These are phyloP conservation scores for Cyprinodon diabolis DNA, from an alignment of 2,797 vertebrate species.

Conservation along the genomic window DNA sequence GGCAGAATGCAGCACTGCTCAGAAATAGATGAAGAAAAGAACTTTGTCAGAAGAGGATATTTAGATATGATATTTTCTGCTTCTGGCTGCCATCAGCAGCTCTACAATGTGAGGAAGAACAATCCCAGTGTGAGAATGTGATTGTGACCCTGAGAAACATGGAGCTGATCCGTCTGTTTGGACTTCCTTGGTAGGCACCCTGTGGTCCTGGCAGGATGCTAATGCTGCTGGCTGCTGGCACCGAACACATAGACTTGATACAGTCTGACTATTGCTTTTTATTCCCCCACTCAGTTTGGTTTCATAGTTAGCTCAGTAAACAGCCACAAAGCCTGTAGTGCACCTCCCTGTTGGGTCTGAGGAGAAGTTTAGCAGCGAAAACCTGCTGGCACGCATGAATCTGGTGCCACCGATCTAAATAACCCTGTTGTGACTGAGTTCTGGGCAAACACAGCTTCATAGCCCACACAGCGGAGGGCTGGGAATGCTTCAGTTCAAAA, in stretches of 20 bases:
- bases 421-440: conserved; percentile 45
- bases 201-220: conserved; percentile 66
- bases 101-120: conserved; percentile 42
- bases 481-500: conserved; percentile 43
- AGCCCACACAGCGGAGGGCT: conserved; percentile 56
- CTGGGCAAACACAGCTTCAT: conserved; percentile 49
- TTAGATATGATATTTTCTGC: conserved; percentile 39
- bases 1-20: conserved; percentile 50
- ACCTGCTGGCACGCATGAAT: conserved; percentile 62
- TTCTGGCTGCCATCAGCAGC: conserved; percentile 21
- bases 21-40: conserved; percentile 57
- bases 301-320: conserved; percentile 73
- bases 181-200: conserved; percentile 65
- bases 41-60: conserved; percentile 33
- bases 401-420: conserved; percentile 66
- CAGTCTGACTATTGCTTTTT: conserved; percentile 77
- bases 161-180: conserved; percentile 53
- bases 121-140: conserved; percentile 47
- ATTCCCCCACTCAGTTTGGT: conserved; percentile 62
- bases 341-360: conserved; percentile 57
- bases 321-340: conserved; percentile 68
- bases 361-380: conserved; percentile 53
- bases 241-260: conserved; percentile 66
- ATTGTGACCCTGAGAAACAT: conserved; percentile 59
- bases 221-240: conserved; percentile 75